Conservation (phyloP, 2,888 invertebrate species). For the Periphyllus acericola region DNA sequence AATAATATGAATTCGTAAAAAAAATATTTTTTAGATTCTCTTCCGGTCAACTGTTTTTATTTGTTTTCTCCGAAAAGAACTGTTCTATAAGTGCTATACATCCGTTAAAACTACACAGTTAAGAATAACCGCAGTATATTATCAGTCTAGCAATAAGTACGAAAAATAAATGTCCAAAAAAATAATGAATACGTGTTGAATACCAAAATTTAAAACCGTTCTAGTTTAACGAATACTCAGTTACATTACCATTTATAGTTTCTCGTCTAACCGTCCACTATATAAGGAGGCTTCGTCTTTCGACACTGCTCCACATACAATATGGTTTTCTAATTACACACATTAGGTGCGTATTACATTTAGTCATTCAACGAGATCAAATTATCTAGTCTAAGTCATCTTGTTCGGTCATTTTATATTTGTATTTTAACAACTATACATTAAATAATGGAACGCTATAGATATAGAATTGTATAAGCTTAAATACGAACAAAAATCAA, state of each 20-base stretch:
- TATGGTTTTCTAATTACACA: constrained; percentile 1
- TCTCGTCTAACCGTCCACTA: neutral
- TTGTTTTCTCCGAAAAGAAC: constrained; percentile 53
- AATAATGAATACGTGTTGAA: neutral
- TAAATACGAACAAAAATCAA: too few relatives aligned
- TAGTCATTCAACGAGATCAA: neutral
- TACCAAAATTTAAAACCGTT: neutral
- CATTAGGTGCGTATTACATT: neutral
- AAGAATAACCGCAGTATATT: neutral
- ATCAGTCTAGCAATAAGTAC: neutral
- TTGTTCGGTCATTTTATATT: neutral
- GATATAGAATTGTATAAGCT: too few relatives aligned
- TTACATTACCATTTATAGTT: neutral
- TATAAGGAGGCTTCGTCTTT: neutral
- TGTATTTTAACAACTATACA: neutral
- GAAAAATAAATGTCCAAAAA: neutral
- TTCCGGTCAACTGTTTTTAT: constrained; percentile 27
- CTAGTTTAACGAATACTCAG: neutral
- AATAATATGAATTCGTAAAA: neutral
- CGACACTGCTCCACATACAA: constrained; percentile 3
- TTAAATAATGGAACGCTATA: too few relatives aligned
- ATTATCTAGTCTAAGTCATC: neutral
- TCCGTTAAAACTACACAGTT: constrained; percentile 17
- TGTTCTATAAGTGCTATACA: constrained; percentile 17
- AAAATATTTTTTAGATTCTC: constrained; percentile 6